These are phyloP conservation scores for Uromys caudimaculatus DNA, from an alignment of 2,797 vertebrate species.

Conservation along the genomic window DNA sequence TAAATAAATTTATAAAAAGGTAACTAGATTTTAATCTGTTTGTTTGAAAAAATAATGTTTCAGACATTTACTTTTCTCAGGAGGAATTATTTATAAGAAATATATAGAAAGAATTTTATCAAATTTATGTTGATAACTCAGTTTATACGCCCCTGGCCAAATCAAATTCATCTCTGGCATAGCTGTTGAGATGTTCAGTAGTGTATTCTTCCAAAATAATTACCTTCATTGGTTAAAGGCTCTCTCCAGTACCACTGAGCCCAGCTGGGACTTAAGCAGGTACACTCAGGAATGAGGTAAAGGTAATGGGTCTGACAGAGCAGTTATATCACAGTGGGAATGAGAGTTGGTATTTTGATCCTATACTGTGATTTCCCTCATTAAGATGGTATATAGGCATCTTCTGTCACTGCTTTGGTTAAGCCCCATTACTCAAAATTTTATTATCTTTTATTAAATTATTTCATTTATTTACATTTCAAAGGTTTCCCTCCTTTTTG, in stretches of 20 bases:
- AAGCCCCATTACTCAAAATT: not conserved
- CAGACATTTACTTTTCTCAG: not conserved
- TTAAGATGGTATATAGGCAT: not conserved
- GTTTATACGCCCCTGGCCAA: not conserved
- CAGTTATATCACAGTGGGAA: not conserved
- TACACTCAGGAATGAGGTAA: not conserved
- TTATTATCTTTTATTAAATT: not conserved
- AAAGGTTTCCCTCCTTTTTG: not conserved
- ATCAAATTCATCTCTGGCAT: not conserved
- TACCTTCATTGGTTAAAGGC: not conserved
- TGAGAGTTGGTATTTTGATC: not conserved
- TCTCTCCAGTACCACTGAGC: not conserved
- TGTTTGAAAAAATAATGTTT: slow-evolving; percentile 16
- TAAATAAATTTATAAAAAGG: too few species aligned
- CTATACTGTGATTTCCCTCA: not conserved
- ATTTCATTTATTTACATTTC: not conserved
- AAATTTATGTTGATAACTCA: not conserved
- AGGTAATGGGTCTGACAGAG: not conserved
- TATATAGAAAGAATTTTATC: not conserved
- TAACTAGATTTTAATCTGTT: not conserved
- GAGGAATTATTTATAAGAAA: not conserved
- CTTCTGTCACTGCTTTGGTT: not conserved
- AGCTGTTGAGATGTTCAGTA: not conserved
- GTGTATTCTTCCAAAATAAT: not conserved
- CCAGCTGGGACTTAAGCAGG: not conserved